These are phyloP conservation scores for Zeus faber DNA, from an alignment of 2,113 vertebrate genomes.

Conservation along the genomic window DNA sequence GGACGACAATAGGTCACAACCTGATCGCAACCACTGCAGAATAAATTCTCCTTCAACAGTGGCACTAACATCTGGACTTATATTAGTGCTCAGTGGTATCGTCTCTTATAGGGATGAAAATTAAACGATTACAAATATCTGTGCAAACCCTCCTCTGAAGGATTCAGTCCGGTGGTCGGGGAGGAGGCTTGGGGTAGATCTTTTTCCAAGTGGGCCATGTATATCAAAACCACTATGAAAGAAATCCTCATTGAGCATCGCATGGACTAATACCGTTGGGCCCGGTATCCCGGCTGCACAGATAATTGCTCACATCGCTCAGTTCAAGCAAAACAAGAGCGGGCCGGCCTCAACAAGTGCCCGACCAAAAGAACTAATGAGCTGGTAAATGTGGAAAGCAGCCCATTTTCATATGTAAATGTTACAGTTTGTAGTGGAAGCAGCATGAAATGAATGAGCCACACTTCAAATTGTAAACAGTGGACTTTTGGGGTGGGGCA, in stretches of 20 bases:
- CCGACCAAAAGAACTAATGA: slow-evolving; percentile 74
- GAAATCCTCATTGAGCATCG: slow-evolving; percentile 54
- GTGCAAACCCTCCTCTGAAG: slow-evolving; percentile 40
- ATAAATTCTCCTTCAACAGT: no score
- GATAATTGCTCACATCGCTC: slow-evolving; percentile 58
- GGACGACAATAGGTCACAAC: neutral
- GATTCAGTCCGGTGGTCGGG: slow-evolving; percentile 54
- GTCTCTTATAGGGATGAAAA: no score
- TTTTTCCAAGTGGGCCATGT: slow-evolving; percentile 38
- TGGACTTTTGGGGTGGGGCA: slow-evolving; percentile 33
- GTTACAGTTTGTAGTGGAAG: slow-evolving; percentile 61
- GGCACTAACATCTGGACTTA: no score
- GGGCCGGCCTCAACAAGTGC: slow-evolving; percentile 58
- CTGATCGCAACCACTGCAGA: neutral
- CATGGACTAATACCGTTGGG: slow-evolving; percentile 59
- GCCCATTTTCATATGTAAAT: slow-evolving; percentile 79
- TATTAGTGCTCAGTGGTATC: no score
- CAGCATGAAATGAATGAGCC: slow-evolving; percentile 50
- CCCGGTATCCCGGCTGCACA: slow-evolving; percentile 45
- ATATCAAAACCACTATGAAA: slow-evolving; percentile 65
- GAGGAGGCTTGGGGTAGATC: slow-evolving; percentile 12
- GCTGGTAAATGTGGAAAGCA: slow-evolving; percentile 75
- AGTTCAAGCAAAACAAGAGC: slow-evolving; percentile 61
- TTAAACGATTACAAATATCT: no score
- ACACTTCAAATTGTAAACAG: slow-evolving; percentile 44